Evolutionary conservation across 2,888 invertebrate genomes (phyloP).

Genomic region (Folsomia manolachei): DNA sequence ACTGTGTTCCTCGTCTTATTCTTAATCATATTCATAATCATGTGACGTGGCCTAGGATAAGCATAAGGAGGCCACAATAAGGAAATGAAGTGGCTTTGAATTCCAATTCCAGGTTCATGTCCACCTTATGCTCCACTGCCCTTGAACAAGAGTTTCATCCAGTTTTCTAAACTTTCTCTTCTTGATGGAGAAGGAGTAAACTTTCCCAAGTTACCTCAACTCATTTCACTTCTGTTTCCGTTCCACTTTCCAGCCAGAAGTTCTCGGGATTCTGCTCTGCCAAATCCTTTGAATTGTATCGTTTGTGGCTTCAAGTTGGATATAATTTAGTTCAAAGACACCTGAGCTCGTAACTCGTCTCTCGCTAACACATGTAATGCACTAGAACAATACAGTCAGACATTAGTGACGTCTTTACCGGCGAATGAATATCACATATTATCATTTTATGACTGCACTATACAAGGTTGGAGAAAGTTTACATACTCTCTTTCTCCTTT

Average conservation of each 20-base stretch:
- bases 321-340: not conserved
- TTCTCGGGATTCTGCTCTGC: too few species aligned
- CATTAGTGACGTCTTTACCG: too few species aligned
- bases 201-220: not conserved
- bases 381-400: too few species aligned
- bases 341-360: not conserved
- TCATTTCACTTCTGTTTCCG: not conserved
- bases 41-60: too few species aligned
- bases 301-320: not conserved
- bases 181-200: not conserved
- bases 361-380: too few species aligned
- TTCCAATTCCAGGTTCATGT: slow-evolving; percentile 11
- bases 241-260: too few species aligned
- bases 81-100: slow-evolving; percentile 15
- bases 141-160: slow-evolving; percentile 9
- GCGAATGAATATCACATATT: too few species aligned
- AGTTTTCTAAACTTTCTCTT: not conserved
- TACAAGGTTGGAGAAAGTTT: too few species aligned
- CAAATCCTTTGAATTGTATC: too few species aligned
- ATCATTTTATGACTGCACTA: too few species aligned
- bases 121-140: slow-evolving; percentile 12
- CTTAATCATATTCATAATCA: too few species aligned
- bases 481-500: too few species aligned
- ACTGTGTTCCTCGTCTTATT: not conserved
- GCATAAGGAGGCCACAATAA: slow-evolving; percentile 5